Conservation (phyloP, 2,888 invertebrate species). For the Bibio marci region DNA sequence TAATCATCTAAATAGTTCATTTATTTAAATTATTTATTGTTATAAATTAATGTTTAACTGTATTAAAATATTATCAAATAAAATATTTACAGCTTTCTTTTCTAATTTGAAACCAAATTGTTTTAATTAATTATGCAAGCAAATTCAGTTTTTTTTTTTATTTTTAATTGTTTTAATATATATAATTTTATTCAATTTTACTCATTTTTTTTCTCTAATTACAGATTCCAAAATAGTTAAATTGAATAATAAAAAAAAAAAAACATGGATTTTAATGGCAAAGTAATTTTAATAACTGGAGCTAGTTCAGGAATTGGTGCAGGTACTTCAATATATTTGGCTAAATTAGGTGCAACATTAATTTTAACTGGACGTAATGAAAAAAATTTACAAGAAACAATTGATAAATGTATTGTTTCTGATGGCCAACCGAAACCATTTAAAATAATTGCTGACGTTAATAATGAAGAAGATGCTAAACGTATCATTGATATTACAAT, state of each 20-base stretch:
- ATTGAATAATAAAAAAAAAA: too few relatives aligned
- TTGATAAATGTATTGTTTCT: constrained; percentile 33
- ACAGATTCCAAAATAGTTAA: too few relatives aligned
- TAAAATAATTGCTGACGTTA: constrained; percentile 43
- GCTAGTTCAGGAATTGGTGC: constrained; percentile 52
- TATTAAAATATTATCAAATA: too few relatives aligned
- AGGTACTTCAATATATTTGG: constrained; percentile 43
- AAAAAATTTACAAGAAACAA: constrained; percentile 32
- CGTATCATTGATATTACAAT: constrained; percentile 52
- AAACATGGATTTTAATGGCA: constrained; percentile 32
- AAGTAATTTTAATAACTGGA: constrained; percentile 38
- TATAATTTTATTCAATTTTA: too few relatives aligned
- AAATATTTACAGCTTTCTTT: too few relatives aligned
- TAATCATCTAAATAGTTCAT: too few relatives aligned
- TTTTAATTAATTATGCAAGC: too few relatives aligned
- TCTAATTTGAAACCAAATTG: background rate
- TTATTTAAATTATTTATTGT: too few relatives aligned
- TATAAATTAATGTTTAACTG: too few relatives aligned
- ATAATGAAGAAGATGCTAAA: constrained; percentile 48
- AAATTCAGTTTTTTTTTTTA: too few relatives aligned
- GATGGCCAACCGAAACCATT: constrained; percentile 32
- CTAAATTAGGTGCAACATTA: constrained; percentile 38
- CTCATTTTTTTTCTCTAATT: too few relatives aligned
- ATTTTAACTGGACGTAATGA: constrained; percentile 41
- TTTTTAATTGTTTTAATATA: too few relatives aligned